Evolutionary conservation across 1,140 invertebrate species (phyloP), one percentile per base, ranked within the genome.

Genomic region (Orchesella cincta): DNA sequence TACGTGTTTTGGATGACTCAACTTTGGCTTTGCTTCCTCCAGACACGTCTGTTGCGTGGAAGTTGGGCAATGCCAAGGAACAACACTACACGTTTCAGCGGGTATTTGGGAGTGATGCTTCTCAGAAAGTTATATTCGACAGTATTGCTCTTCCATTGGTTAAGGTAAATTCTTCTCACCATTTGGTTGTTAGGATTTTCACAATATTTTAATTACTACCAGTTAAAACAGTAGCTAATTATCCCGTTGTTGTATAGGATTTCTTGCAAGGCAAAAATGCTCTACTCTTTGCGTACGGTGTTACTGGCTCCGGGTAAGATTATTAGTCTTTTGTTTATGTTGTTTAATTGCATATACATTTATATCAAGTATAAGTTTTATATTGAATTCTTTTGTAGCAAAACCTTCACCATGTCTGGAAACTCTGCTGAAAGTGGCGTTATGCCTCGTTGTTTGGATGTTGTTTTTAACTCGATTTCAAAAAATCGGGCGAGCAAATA

Each of bases 341-440:
- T 67, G 23, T 67, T 67, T 31, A 2, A 33, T 67, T 67, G 62
- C 26, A 31, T 67, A n/a, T n/a, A n/a, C n/a, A n/a, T 33, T 33
- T 29, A 33, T 31, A 12, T 67, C 33, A 67, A 67, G 8, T 31
- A 33, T 3, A 33, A 67, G 8, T 67, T 29, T 67, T 12, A 18
- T 31, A 2, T 31, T 67, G 23, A 2, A 12, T 67, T n/a, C n/a
- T n/a, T 12, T 62, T 12, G 12, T 8, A 67, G 62, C 0, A 94
- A 99, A 87, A 98, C 97, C 0, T 96, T 92, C 83, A 98, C 96
- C 0, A 97, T 99, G 93, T 95, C 92, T 14, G 95, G 90, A 0
- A 83, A 79, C 20, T 83, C 86, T 3, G 79, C 86, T n/a, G 87
- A 90, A 80, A 87, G 85, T 73, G 90, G 90, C 16, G 85, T 98